Evolutionary conservation across 2,113 vertebrate species (phyloP), one percentile per base, ranked within the genome.

Genomic region (Antechinus stuartii): DNA sequence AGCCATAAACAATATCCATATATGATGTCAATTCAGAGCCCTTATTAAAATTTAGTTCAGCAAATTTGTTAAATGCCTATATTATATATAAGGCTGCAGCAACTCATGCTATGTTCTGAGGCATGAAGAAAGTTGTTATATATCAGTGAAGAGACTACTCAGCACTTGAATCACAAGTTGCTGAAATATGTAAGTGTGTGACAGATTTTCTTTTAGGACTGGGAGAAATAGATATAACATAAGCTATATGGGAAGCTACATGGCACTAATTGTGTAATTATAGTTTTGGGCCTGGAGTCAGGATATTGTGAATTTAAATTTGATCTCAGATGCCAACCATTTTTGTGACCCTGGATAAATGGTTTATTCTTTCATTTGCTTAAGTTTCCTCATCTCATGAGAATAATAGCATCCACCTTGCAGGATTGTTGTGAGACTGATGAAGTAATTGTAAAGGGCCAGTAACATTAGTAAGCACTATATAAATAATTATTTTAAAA

Each of bases 11-110:
- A 91, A 9, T 53, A 93, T 42, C 22, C 90, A 90, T 61, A 24
- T 52, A 46, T 92, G 89, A 53, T 12, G 94, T 47, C 93, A 56
- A 90, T 93, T 92, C 26, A 50, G n/a, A 93, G 35, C 94, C 90
- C 57, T 57, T 92, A 84, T 54, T 92, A 95, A 93, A 46, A 92
- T 95, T 93, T 61, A 92, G 49, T 14, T 93, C 55, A 46, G 25
- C 52, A 27, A 96, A 95, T 22, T 96, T 90, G 10, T 55, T 93
- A n/a, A 93, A 95, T n/a, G 14, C 35, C 61, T 76, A 61, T 3
- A 7, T 19, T 76, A 68, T 6, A 2, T 76, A 19, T 3, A 76
- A n/a, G 14, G 61, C 16, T 14, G 6, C 35, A 76, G 30, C 35
- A 76, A 19, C 16, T 3, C 1, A 35, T 95, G 92, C 49, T 8